phyloP scores from a whole-genome alignment of 2,113 vertebrate species.

The Loxodonta africana region DNA sequence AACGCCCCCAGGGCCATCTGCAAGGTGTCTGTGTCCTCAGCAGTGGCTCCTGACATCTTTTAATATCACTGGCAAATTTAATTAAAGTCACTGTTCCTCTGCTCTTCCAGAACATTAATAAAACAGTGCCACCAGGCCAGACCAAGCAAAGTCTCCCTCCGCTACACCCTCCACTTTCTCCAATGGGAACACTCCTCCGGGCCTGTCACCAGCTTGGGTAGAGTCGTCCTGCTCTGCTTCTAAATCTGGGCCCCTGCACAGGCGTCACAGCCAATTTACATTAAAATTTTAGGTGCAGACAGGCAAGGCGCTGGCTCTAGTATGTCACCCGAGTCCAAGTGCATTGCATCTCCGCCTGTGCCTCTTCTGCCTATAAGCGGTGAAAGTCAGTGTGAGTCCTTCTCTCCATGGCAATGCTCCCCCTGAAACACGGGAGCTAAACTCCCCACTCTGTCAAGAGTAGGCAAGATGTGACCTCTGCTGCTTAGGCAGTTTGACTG shows the following conservation, averaged over 20 bases:
- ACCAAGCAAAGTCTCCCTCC: constrained; percentile 62
- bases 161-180: constrained; percentile 68
- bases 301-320: constrained; percentile 14
- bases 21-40: constrained; percentile 79
- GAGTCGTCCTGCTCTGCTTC: constrained; percentile 65
- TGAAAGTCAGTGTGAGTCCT: background rate
- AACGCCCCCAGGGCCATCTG: constrained; percentile 53
- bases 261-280: constrained; percentile 62
- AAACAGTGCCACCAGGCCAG: constrained; percentile 79
- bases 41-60: constrained; percentile 79
- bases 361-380: background rate
- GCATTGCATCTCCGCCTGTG: background rate
- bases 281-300: constrained; percentile 71
- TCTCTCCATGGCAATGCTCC: background rate
- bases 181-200: constrained; percentile 65
- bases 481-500: background rate
- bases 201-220: constrained; percentile 70
- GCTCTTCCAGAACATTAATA: constrained; percentile 82
- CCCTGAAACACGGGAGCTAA: background rate
- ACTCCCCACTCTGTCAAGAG: background rate
- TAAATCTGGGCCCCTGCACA: constrained; percentile 73
- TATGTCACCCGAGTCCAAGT: background rate
- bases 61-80: constrained; percentile 85
- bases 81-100: constrained; percentile 82
- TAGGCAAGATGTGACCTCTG: background rate